Conservation (phyloP, 2,797 vertebrate species). For the Macropodus opercularis region DNA sequence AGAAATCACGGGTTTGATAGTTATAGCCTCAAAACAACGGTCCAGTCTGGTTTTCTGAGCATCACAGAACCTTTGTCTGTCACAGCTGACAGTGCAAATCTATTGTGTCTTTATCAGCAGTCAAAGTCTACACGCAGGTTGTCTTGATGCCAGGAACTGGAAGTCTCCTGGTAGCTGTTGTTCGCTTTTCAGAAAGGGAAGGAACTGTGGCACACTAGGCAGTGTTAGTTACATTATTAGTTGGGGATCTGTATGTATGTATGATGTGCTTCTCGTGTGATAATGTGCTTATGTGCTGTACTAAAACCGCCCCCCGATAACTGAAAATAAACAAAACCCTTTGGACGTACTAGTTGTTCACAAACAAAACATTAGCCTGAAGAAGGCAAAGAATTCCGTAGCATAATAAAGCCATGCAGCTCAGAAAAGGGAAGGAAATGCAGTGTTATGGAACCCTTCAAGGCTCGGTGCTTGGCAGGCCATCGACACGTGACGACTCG, state of each 20-base stretch:
- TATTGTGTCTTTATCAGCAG: slow-evolving; percentile 26
- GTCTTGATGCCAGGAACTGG: background rate
- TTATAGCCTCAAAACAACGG: slow-evolving; percentile 42
- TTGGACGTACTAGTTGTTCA: too few species aligned
- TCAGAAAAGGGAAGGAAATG: slow-evolving; percentile 1
- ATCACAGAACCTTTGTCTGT: slow-evolving; percentile 22
- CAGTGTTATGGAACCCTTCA: background rate
- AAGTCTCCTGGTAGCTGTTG: background rate
- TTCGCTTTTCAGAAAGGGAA: background rate
- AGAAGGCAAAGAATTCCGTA: too few species aligned
- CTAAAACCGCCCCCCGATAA: too few species aligned
- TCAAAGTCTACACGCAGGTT: slow-evolving; percentile 7
- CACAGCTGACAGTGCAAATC: slow-evolving; percentile 48
- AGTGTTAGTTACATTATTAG: background rate
- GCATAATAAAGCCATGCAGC: too few species aligned
- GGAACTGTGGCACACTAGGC: background rate
- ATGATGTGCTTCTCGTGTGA: too few species aligned
- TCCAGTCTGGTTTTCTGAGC: slow-evolving; percentile 29
- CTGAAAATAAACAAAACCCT: too few species aligned
- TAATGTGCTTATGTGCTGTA: too few species aligned
- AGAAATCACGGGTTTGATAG: slow-evolving; percentile 36
- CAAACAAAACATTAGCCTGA: too few species aligned
- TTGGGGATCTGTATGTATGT: background rate
- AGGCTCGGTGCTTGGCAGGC: slow-evolving; percentile 10
- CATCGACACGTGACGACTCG: slow-evolving; percentile 27